Evolutionary conservation across 2,888 invertebrate genomes (phyloP).

Genomic region (Buathra laborator): DNA sequence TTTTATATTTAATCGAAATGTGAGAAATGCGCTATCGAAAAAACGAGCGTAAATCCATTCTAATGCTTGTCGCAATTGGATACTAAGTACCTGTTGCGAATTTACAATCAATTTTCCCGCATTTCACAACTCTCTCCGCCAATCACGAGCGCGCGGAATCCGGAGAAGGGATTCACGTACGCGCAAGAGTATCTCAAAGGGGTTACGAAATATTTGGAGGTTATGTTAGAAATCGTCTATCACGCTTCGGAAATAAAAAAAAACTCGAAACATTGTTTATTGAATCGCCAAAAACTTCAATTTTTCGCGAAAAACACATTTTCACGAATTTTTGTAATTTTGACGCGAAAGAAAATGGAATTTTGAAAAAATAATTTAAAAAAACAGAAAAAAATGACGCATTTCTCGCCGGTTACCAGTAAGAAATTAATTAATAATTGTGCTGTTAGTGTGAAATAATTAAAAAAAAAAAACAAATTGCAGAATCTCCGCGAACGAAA

Average conservation of each 20-base stretch:
- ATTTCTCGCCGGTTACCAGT: conserved; percentile 72
- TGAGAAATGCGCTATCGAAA: neutral
- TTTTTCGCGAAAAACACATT: neutral
- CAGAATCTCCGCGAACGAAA: conserved; percentile 67
- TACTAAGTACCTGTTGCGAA: neutral
- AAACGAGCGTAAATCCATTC: neutral
- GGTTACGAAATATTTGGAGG: conserved; percentile 49
- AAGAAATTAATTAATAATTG: conserved; percentile 52
- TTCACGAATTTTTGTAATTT: neutral
- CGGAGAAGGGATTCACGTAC: neutral
- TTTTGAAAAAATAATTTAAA: neutral
- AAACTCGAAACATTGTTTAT: neutral
- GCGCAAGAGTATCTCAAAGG: conserved; percentile 12
- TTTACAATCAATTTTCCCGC: conserved; percentile 27
- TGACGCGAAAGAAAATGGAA: neutral
- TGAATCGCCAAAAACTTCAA: neutral
- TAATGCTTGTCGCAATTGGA: neutral
- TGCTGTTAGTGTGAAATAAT: neutral
- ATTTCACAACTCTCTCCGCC: neutral
- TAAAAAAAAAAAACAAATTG: conserved; percentile 30
- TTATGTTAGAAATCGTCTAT: conserved; percentile 37
- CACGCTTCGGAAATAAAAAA: neutral
- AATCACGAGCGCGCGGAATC: neutral
- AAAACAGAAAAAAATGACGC: conserved; percentile 47
- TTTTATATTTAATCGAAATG: no score